phyloP scores from a whole-genome alignment of 2,888 invertebrate genomes.

The Balanococcus diminutus region DNA sequence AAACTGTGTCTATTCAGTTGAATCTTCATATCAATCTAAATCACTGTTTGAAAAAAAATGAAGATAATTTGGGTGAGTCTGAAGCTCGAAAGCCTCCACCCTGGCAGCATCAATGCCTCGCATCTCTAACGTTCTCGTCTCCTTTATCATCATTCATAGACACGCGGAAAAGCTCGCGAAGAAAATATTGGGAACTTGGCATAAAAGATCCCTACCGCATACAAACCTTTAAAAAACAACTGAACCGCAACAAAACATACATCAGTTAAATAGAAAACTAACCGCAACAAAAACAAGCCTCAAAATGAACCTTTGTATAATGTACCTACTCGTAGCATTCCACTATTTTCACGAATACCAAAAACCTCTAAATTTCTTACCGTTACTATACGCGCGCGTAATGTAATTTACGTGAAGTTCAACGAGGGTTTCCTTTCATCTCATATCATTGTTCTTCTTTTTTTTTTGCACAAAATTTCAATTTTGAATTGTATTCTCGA shows the following conservation, averaged over 20 bases:
- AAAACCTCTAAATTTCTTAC: background rate
- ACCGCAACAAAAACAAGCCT: background rate
- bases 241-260: background rate
- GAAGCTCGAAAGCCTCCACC: no score
- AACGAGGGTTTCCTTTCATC: background rate
- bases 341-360: background rate
- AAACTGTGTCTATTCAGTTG: no score
- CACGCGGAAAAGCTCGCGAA: background rate
- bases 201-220: background rate
- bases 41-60: no score
- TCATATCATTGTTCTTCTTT: background rate
- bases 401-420: background rate
- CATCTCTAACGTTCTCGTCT: background rate
- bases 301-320: background rate
- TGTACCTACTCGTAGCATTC: no score
- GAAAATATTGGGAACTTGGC: background rate
- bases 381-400: background rate
- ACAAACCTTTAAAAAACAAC: constrained; percentile 10
- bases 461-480: background rate
- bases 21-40: no score
- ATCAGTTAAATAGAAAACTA: background rate
- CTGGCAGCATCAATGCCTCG: no score
- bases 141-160: background rate
- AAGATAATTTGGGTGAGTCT: no score
- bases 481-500: background rate